phyloP scores from a whole-genome alignment of 2,797 vertebrate genomes.

The Lacerta viridis region DNA sequence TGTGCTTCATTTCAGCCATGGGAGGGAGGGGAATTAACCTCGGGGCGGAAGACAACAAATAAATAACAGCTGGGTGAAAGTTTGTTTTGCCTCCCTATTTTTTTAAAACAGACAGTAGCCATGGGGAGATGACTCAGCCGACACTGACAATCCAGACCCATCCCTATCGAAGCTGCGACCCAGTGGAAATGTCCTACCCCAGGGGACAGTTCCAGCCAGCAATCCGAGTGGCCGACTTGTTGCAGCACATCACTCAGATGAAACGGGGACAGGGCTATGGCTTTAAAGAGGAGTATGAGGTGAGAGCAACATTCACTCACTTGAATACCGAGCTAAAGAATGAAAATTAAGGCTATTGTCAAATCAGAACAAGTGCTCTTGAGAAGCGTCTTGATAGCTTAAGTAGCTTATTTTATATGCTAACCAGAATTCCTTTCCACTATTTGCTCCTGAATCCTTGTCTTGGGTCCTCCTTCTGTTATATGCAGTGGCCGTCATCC shows the following conservation, averaged over 20 bases:
- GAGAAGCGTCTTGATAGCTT: neutral
- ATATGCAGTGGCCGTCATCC: neutral
- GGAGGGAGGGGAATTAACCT: neutral
- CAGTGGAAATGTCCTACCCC: slow-evolving; percentile 95
- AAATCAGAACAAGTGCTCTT: neutral
- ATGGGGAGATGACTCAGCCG: slow-evolving; percentile 91
- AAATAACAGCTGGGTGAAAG: slow-evolving; percentile 41
- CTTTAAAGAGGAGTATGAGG: slow-evolving; percentile 96
- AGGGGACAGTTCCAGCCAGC: slow-evolving; percentile 95
- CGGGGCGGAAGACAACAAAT: neutral
- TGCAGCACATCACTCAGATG: slow-evolving; percentile 99
- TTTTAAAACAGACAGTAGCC: slow-evolving; percentile 89
- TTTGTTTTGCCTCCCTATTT: slow-evolving; percentile 62
- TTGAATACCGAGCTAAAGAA: fast-evolving
- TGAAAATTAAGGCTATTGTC: fast-evolving
- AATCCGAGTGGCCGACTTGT: slow-evolving; percentile 94
- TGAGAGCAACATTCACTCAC: slow-evolving; percentile 67
- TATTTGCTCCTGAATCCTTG: slow-evolving; percentile 8
- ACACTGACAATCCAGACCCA: slow-evolving; percentile 95
- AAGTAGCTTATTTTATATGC: slow-evolving; percentile 24
- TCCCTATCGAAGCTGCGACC: slow-evolving; percentile 93
- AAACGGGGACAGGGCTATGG: slow-evolving; percentile 97
- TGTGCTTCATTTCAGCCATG: slow-evolving; percentile 13
- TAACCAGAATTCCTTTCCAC: neutral
- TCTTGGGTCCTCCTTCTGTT: neutral